Percentiles rank a stretch among this genome's conserved stretches.
Evolutionary conservation across 2,113 vertebrate genomes (phyloP).

Genomic region (Hemibagrus wyckioides): DNA sequence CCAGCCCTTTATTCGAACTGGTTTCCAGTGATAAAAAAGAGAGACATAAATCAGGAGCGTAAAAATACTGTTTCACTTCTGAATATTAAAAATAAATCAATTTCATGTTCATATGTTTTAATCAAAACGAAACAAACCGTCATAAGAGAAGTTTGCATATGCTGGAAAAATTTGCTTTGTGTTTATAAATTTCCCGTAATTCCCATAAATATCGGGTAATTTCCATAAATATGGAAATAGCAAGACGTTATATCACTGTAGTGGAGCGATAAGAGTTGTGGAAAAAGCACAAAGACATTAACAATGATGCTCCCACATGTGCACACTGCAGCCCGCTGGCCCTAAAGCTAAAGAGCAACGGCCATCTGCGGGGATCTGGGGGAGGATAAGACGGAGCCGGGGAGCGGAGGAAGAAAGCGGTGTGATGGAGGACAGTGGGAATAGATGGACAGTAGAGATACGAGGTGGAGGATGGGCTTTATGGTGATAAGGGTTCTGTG

Average conservation of each 20-base stretch:
- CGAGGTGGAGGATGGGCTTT: conserved; percentile 29
- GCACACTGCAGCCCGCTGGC: conserved; percentile 20
- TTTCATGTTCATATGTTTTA: background rate
- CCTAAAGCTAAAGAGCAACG: conserved; percentile 10
- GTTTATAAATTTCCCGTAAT: background rate
- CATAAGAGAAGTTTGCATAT: background rate
- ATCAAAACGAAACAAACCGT: background rate
- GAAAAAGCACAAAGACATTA: background rate
- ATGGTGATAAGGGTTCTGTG: conserved; percentile 24
- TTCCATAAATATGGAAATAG: background rate
- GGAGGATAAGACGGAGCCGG: conserved; percentile 28
- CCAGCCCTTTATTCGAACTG: background rate
- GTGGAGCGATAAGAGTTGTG: background rate
- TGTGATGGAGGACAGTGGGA: conserved; percentile 1
- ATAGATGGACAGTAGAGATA: conserved; percentile 16
- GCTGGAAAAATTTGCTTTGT: background rate
- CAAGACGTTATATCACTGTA: background rate
- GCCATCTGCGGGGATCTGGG: conserved; percentile 31
- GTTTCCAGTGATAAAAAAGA: background rate
- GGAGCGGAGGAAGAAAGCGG: conserved; percentile 25
- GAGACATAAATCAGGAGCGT: background rate
- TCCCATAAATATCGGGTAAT: background rate
- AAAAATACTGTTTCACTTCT: background rate
- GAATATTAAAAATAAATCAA: background rate
- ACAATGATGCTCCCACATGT: conserved; percentile 42